Conservation (phyloP, 2,113 vertebrate genomes). For the Rhinichthys klamathensis region DNA sequence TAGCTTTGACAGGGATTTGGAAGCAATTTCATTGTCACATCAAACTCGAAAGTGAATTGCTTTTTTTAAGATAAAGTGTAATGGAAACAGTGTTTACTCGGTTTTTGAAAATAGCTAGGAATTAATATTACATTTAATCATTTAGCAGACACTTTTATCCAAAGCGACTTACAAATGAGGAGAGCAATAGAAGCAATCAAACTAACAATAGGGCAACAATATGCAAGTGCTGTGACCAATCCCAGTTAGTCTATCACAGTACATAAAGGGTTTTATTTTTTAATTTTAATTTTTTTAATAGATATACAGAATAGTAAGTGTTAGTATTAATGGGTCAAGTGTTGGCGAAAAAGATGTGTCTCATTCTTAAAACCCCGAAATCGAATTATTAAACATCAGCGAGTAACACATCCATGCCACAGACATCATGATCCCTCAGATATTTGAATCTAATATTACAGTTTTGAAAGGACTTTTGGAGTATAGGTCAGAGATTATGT, state of each 20-base stretch:
- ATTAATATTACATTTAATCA: not conserved
- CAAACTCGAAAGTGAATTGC: not conserved
- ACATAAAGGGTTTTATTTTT: no score
- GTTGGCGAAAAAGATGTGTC: no score
- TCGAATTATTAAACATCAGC: not conserved
- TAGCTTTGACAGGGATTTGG: slow-evolving; percentile 12
- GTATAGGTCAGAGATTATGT: not conserved
- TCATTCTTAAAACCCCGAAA: not conserved
- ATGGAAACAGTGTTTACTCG: not conserved
- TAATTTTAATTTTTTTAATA: no score
- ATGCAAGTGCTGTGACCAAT: no score
- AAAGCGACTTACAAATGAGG: no score
- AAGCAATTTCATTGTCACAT: not conserved
- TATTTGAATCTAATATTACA: not conserved
- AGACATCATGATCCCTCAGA: not conserved
- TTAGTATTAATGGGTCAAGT: no score
- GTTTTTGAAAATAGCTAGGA: not conserved
- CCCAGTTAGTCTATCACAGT: no score
- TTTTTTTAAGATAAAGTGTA: not conserved
- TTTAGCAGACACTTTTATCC: no score
- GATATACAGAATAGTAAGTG: no score
- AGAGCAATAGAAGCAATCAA: no score
- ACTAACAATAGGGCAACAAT: no score
- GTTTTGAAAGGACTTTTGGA: not conserved
- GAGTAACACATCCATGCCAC: not conserved